phyloP scores from a whole-genome alignment of 2,113 vertebrate species.

The Pachyramphus minor region DNA sequence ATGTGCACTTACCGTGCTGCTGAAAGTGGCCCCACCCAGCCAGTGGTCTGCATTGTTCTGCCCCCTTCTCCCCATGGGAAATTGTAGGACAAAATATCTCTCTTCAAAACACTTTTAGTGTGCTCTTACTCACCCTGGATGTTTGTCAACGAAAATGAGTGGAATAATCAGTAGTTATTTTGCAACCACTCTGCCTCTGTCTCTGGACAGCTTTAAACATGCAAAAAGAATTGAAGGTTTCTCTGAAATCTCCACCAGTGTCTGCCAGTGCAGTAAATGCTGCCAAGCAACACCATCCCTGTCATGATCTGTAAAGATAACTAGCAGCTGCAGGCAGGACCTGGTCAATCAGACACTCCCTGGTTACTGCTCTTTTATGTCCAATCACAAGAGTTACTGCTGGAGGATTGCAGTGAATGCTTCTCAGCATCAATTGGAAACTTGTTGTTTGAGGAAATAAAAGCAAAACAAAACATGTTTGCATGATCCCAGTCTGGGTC shows the following conservation, averaged over 20 bases:
- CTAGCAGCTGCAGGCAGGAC: not conserved
- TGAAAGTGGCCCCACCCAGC: not conserved
- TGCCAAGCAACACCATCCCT: not conserved
- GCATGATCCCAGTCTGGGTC: not conserved
- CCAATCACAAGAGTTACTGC: not conserved
- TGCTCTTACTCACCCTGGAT: not conserved
- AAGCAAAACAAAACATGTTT: not conserved
- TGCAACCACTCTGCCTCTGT: not conserved
- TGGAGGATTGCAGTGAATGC: not conserved
- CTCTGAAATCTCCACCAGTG: not conserved
- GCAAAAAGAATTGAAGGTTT: not conserved
- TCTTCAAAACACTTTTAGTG: not conserved
- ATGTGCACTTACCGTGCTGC: rapidly evolving
- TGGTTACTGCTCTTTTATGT: not conserved
- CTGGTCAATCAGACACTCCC: not conserved
- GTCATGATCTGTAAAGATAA: not conserved
- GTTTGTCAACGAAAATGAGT: not conserved
- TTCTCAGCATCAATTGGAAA: not conserved
- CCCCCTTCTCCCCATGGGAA: not conserved
- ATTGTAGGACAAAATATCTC: not conserved
- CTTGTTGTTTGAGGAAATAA: not conserved
- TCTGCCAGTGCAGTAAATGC: not conserved
- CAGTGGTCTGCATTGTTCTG: not conserved
- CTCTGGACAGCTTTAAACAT: not conserved
- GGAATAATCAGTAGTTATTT: not conserved